Evolutionary conservation across 2,888 invertebrate genomes (phyloP), one percentile per base, ranked within the genome.

Genomic region (Ornithoptera alexandrae): DNA sequence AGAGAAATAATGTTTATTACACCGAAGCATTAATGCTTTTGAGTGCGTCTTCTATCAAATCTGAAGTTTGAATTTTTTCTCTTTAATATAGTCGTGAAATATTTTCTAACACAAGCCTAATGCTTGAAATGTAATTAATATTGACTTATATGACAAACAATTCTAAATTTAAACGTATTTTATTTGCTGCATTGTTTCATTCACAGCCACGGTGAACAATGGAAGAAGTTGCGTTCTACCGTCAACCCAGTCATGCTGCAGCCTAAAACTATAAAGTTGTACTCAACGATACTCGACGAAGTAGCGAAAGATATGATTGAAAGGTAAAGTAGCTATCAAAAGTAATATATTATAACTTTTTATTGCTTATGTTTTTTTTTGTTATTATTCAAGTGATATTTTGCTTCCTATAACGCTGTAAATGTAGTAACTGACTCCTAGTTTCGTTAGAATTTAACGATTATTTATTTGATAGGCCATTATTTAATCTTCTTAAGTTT

Each of bases 231-330:
- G 73, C 93, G 97, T 62, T 94, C 94, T 8, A 95, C 95, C 74
- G 96, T 96, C 0, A 96, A 97, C 79, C 95, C 96, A 74, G 94
- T 96, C 18, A 94, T 97, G 94, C 87, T 97, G 77, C 95, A 96
- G 79, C 95, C 96, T 0, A 94, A 94, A 76, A 95, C 94, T 0
- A 95, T 96, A 0, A 94, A 94, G 77, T 93, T 95, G 75, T 97
- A 96, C 79, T 87, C 94, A 2, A 86, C 89, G 10, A 92, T 93
- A 8, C 94, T 96, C 63, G 94, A 95, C 78, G 93, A 94, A 74
- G 95, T 96, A 0, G 95, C 95, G 0, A 82, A 90, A 58, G 94
- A 95, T 71, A 95, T 97, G 85, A 87, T 96, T 10, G 72, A 87
- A 74, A 94, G 95, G 95, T 95, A 82, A 5, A 6, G 18, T n/a